Percentiles rank a stretch among this genome's conserved stretches.
Evolutionary conservation across 2,888 invertebrate genomes (phyloP).

Genomic region (Polymixis lichenea): DNA sequence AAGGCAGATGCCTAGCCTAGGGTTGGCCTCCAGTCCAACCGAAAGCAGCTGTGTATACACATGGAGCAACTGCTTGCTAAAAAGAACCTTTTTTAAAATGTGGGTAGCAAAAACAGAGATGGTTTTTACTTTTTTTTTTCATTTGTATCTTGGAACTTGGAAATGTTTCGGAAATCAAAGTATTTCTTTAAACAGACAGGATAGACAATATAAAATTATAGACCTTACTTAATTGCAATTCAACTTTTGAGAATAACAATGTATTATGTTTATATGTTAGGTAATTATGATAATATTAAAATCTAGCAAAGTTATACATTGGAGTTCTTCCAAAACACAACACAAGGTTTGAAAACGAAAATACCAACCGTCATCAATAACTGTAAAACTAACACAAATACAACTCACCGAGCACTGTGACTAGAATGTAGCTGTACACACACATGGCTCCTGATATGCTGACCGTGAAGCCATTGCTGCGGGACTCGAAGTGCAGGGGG

Average conservation of each 20-base stretch:
- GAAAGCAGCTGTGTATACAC: too few species aligned
- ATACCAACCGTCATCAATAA: background rate
- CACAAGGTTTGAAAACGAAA: background rate
- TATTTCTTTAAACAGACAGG: too few species aligned
- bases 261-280: too few species aligned
- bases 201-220: too few species aligned
- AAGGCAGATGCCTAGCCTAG: too few species aligned
- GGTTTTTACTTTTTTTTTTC: background rate
- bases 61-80: too few species aligned
- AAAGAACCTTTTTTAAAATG: background rate
- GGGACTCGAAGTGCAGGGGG: constrained; percentile 83
- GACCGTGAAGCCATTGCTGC: constrained; percentile 79
- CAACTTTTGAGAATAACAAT: too few species aligned
- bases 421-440: constrained; percentile 84
- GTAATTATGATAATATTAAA: too few species aligned
- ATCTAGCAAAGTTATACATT: background rate
- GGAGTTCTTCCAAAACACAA: background rate
- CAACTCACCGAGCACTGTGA: constrained; percentile 82
- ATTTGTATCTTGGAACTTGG: background rate
- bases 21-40: too few species aligned
- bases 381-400: background rate
- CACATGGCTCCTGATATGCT: constrained; percentile 85
- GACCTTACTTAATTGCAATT: background rate
- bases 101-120: background rate
- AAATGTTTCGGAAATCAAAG: background rate